Evolutionary conservation across 2,113 vertebrate genomes (phyloP), one percentile per base, ranked within the genome.

Genomic region (Hydrolagus affinis): DNA sequence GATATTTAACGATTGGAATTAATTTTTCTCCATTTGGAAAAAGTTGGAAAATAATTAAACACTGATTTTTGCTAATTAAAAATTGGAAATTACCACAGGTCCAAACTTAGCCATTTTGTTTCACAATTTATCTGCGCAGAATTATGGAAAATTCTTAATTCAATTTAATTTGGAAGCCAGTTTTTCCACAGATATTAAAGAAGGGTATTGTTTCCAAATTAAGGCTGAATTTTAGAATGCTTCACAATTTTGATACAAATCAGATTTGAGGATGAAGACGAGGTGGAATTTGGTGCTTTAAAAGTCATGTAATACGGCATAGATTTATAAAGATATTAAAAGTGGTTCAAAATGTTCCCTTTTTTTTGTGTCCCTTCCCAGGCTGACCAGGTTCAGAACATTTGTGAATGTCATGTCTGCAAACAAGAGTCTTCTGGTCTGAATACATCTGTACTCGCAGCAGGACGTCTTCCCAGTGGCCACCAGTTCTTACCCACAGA

Each of bases 341-440:
- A 44, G 6, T 44, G 1, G 44, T 44, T 44, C 44, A 0, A 56
- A 30, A 77, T 12, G 32, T 3, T 56, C n/a, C 19, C n/a, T 85
- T 72, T 85, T 14, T 86, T 88, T 70, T 11, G 8, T 56, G 88
- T 77, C 70, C 68, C 86, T 87, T 21, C 2, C 86, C 86, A 98
- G 97, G 90, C 92, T 87, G 96, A 96, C 76, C 94, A 93, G 90
- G 90, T 94, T 86, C 91, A 94, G 85, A 95, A 95, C 87, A 92
- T 95, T 86, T 99, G 97, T 86, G 97, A 98, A 89, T 99, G 98
- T 90, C 96, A 99, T 0, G 95, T 97, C 86, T 99, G 98, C 90
- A 98, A 95, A 90, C 97, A 99, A 88, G 96, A 96, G 92, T 91
- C 93, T 85, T 91, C 92, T 83, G 93, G 95, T 86, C 90, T 94